Evolutionary conservation across 2,888 invertebrate genomes (phyloP), one percentile per base, ranked within the genome.

Genomic region (Mythimna loreyi): DNA sequence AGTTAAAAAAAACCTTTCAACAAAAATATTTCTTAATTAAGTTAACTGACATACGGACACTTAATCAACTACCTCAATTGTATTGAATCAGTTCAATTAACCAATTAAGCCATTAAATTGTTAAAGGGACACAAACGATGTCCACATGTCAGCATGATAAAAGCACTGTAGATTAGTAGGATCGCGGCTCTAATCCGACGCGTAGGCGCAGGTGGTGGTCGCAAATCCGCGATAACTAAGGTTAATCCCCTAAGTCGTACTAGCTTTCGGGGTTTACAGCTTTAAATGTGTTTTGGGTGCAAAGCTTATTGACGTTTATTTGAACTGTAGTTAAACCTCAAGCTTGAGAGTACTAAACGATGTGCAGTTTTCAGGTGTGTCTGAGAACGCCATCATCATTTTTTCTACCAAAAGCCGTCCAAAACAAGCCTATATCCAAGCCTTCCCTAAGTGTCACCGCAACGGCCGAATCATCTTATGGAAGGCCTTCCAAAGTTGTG

Each of bases 191-290:
- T 72, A 78, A 78, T 78, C 66, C 33, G 56, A 19, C 49, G 57
- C 60, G 56, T 65, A 75, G 66, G 61, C 75, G 25, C 80, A 76
- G 68, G 75, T 79, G 67, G 16, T 55, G 49, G 60, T n/a, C 74
- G 36, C 25, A 45, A 74, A 76, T 57, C 76, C 53, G 60, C 60
- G 60, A 61, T 76, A 75, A 79, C 75, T 79, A 58, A 61, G 60
- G 49, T 68, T 79, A 75, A 76, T 79, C 61, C 68, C 9, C 11
- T 61, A 23, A 72, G 36, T 33, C 60, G 23, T 60, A 62, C 19
- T 57, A 55, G 49, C 74, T 79, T 50, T 52, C 19, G 16, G 13
- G 36, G 33, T 23, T 47, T 11, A 59, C 11, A 63, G 49, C 66
- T 59, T 62, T n/a, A 55, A 55, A 36, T 50, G 50, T 75, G n/a